Base-by-base conservation (phyloP, 2,113 vertebrate species). In the Vidua macroura region DNA sequence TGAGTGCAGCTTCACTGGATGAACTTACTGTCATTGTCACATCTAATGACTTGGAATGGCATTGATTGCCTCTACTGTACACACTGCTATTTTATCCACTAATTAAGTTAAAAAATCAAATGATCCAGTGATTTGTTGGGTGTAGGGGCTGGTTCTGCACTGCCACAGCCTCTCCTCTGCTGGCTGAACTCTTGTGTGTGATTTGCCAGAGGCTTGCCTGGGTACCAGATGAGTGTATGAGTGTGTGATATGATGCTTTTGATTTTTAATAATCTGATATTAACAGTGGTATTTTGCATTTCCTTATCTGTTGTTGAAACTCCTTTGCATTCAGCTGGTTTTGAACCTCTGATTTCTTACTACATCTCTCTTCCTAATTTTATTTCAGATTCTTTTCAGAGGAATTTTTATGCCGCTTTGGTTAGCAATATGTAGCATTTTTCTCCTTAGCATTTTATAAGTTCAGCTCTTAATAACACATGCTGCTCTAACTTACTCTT, bases 61-160 rank as follows among this genome's bases (percentile, higher is more conserved):
- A 84, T 43, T 52, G 84, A 86, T 63, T 92, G 35, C n/a, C 78
- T 24, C 21, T 63, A 25, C 55, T 86, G 58, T 53, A 90, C 3
- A 14, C 72, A 7, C 23, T 59, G 49, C 31, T 80, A 2, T 37
- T 83, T 89, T 22, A 55, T 4, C 46, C 28, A 1, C 33, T 86
- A 90, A 85, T 80, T 67, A 87, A 88, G 70, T 87, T 83, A 70
- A 92, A 79, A 69, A 86, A 82, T 93, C 69, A 85, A 89, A 82
- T 4, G 37, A 73, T 53, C 48, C 37, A 11, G 37, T 84, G 72
- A 80, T 83, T 87, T 91, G 46, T 80, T 62, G 13, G 59, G 27
- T 83, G 46, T 48, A 27, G 56, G 82, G 27, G 24, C 60, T 79
- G 44, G 9, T 39, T 85, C 28, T 77, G 6, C 18, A 2, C 31